phyloP scores from a whole-genome alignment of 37 sponge, comb jelly and placozoan genomes.

The Geodia barretti region DNA sequence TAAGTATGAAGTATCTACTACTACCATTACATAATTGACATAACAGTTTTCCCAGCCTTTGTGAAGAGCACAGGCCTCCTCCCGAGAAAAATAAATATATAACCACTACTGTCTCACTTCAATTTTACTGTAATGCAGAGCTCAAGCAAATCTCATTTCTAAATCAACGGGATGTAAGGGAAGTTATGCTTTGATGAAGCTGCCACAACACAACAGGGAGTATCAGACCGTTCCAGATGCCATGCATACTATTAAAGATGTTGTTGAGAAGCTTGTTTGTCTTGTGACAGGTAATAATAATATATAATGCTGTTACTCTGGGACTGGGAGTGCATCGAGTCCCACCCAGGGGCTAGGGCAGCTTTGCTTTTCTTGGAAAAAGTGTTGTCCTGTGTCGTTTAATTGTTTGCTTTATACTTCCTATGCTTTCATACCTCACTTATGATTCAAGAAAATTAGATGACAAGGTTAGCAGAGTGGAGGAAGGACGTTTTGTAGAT shows the following conservation, averaged over 20 bases:
- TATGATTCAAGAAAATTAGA: neutral
- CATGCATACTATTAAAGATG: conserved; percentile 38
- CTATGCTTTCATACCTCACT: neutral
- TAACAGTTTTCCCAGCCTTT: neutral
- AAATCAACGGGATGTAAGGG: conserved; percentile 38
- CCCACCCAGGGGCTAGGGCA: too few species aligned
- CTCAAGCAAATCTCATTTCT: neutral
- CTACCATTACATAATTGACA: neutral
- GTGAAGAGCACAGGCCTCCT: conserved; percentile 7
- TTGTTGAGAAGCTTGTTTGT: conserved; percentile 19
- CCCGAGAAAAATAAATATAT: conserved; percentile 6
- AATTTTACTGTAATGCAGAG: neutral
- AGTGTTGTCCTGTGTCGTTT: too few species aligned
- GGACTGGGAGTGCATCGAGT: too few species aligned
- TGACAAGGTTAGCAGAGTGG: neutral
- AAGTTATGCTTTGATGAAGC: conserved; percentile 17
- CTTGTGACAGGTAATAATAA: conserved; percentile 21
- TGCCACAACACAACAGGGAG: conserved; percentile 13
- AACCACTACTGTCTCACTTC: neutral
- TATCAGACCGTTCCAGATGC: conserved; percentile 25
- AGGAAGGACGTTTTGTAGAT: neutral
- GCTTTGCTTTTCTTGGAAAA: too few species aligned
- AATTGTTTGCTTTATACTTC: neutral
- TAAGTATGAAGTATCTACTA: neutral
- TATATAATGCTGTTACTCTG: too few species aligned